Conservation (phyloP, 2,113 vertebrate genomes). For the Carassius auratus region DNA sequence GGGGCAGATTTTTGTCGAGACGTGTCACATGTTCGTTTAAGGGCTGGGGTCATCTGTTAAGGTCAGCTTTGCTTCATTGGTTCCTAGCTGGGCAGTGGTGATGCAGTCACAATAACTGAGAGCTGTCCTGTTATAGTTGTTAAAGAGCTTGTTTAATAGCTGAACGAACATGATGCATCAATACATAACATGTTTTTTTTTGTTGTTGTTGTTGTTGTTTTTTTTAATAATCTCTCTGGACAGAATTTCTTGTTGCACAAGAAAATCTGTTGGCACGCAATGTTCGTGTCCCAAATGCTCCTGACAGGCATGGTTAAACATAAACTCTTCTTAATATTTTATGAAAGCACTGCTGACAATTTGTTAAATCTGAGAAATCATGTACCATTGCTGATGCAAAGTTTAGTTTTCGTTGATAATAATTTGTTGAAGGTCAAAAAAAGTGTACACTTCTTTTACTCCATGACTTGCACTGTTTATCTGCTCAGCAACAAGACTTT, state of each 20-base stretch:
- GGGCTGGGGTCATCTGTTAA: neutral
- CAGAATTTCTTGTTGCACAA: constrained; percentile 19
- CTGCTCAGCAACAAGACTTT: neutral
- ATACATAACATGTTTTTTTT: neutral
- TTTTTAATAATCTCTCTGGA: constrained; percentile 21
- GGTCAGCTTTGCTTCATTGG: constrained; percentile 18
- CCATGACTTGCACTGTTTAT: neutral
- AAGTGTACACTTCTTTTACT: neutral
- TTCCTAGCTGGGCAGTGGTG: constrained; percentile 3
- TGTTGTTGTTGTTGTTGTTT: neutral
- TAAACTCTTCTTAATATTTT: constrained; percentile 22
- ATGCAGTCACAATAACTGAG: neutral
- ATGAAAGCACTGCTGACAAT: neutral
- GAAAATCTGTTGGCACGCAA: constrained; percentile 26
- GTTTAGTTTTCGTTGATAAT: neutral
- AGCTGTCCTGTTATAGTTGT: constrained; percentile 20
- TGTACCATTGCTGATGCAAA: neutral
- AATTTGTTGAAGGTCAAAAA: neutral
- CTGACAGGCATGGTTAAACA: constrained; percentile 28
- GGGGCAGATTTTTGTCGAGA: constrained; percentile 24
- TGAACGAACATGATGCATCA: neutral
- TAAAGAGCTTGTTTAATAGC: neutral
- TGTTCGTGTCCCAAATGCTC: constrained; percentile 22
- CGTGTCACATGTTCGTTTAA: constrained; percentile 23
- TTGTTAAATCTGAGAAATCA: neutral